Conservation (phyloP, 2,797 vertebrate species). For the Helostoma temminkii region DNA sequence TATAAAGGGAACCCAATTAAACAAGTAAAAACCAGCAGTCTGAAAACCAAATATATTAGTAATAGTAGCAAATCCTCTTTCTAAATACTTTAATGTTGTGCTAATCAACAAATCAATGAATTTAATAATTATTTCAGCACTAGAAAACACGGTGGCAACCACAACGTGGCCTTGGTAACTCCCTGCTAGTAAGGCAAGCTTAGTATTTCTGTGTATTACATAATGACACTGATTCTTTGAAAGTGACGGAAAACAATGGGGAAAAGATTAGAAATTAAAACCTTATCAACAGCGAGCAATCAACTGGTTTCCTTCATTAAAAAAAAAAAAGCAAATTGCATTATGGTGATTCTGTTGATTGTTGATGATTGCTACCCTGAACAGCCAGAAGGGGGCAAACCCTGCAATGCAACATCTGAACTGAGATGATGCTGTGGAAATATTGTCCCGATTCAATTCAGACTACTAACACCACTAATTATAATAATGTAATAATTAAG, state of each 20-base stretch:
- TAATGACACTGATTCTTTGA: not conserved
- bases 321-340: no score
- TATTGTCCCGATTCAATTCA: conserved; percentile 5
- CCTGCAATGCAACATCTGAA: conserved; percentile 18
- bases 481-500: no score
- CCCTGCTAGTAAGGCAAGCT: not conserved
- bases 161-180: not conserved
- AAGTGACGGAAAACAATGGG: not conserved
- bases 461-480: conserved; percentile 5
- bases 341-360: no score
- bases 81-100: no score
- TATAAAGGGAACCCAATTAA: no score
- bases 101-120: no score
- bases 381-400: conserved; percentile 70
- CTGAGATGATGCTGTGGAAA: conserved; percentile 10
- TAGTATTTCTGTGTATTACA: not conserved
- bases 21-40: not conserved
- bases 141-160: not conserved
- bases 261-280: not conserved
- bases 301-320: not conserved
- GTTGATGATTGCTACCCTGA: not conserved
- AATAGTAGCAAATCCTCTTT: no score
- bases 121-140: no score
- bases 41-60: no score
- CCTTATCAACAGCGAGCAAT: not conserved